These are phyloP conservation scores for Tricholauxania praeusta DNA, from an alignment of 2,888 invertebrate genomes.

Conservation along the genomic window DNA sequence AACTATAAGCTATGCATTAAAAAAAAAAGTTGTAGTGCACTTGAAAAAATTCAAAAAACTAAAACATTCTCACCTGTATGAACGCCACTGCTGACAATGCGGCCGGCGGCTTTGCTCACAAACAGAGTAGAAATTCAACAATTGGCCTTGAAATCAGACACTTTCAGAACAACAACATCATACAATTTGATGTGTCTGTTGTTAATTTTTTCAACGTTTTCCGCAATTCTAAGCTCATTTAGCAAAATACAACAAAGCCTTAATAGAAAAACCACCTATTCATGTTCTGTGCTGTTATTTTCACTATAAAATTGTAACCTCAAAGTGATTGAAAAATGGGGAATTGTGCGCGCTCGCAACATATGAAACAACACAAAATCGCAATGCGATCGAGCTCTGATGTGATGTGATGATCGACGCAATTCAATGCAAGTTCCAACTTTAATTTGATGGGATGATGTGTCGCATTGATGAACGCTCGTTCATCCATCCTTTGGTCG, in stretches of 20 bases:
- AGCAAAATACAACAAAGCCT: too few species aligned
- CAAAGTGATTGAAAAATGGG: too few species aligned
- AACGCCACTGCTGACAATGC: background rate
- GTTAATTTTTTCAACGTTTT: background rate
- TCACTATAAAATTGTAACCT: too few species aligned
- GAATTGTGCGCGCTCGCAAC: too few species aligned
- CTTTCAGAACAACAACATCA: background rate
- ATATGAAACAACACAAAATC: too few species aligned
- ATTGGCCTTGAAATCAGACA: constrained; percentile 29
- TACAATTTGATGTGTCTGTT: background rate
- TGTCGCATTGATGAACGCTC: constrained; percentile 53
- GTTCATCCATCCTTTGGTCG: constrained; percentile 48
- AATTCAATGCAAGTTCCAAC: constrained; percentile 15
- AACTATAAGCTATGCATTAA: too few species aligned
- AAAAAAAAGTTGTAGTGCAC: too few species aligned
- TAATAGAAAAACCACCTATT: too few species aligned
- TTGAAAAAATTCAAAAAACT: too few species aligned
- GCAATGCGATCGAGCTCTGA: background rate
- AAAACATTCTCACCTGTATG: background rate
- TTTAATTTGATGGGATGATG: background rate
- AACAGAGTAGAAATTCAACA: constrained; percentile 9
- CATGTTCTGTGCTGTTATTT: too few species aligned
- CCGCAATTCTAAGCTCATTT: constrained; percentile 19
- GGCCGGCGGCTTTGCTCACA: background rate
- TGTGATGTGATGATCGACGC: background rate